Percentiles rank a stretch among this genome's conserved stretches.
phyloP scores from a whole-genome alignment of 2,888 invertebrate genomes.

The Cantharis lateralis region DNA sequence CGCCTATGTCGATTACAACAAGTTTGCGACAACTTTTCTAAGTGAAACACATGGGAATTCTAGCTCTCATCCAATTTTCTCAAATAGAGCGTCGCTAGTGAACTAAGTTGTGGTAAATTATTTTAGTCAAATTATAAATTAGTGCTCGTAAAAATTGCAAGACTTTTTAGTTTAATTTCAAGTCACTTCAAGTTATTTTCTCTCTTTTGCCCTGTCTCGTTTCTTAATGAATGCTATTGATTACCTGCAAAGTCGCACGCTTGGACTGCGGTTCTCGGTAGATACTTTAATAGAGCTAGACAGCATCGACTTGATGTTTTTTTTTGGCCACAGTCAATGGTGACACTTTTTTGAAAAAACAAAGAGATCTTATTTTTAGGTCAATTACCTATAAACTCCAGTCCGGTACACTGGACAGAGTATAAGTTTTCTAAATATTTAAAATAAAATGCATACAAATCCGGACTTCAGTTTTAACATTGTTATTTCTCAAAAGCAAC shows the following conservation, averaged over 20 bases:
- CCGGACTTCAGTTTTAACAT: too few relatives aligned
- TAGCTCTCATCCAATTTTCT: background rate
- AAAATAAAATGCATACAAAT: too few relatives aligned
- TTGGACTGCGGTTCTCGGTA: background rate
- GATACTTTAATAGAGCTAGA: background rate
- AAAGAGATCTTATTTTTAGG: too few relatives aligned
- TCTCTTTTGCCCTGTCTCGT: background rate
- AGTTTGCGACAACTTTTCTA: background rate
- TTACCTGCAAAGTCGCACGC: background rate
- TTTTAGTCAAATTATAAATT: background rate
- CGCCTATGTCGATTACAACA: background rate
- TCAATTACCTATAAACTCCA: too few relatives aligned
- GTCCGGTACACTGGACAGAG: too few relatives aligned
- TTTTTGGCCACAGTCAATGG: too few relatives aligned
- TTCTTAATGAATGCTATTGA: background rate
- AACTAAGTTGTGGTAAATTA: background rate
- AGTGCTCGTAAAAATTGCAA: background rate
- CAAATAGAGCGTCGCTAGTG: background rate
- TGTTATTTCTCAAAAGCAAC: too few relatives aligned
- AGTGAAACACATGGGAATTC: background rate
- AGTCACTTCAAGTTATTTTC: background rate
- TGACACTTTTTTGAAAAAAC: too few relatives aligned
- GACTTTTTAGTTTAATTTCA: background rate
- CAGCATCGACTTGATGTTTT: background rate
- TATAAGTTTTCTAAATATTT: too few relatives aligned